Conservation (phyloP, 2,797 vertebrate genomes). For the Xiphophorus birchmanni region DNA sequence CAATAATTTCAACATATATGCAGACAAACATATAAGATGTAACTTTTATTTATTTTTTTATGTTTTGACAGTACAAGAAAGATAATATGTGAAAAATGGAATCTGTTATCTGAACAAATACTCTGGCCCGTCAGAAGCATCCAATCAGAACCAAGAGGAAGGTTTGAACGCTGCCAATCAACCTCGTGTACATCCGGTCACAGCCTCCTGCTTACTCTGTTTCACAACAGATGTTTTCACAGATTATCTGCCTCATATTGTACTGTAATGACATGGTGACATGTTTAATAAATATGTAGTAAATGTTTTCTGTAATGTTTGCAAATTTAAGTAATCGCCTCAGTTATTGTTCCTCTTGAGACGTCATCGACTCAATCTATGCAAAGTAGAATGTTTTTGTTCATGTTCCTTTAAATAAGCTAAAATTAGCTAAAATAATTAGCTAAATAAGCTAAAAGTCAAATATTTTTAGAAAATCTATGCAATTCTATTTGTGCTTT, state of each 20-base stretch:
- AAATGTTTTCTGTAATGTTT: background rate
- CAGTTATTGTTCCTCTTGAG: background rate
- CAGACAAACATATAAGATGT: too few species aligned
- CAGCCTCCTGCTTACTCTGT: too few species aligned
- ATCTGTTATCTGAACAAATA: too few species aligned
- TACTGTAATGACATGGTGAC: too few species aligned
- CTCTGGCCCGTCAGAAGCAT: too few species aligned
- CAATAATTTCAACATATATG: background rate
- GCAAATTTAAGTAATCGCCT: background rate
- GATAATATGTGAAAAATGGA: too few species aligned
- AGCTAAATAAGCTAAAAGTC: background rate
- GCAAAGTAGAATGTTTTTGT: background rate
- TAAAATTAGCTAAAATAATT: too few species aligned
- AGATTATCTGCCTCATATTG: too few species aligned
- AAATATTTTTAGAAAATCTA: background rate
- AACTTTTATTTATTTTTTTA: too few species aligned
- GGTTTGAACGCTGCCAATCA: too few species aligned
- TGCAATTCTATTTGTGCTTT: background rate
- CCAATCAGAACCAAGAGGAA: too few species aligned
- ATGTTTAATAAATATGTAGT: background rate
- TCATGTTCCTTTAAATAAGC: background rate
- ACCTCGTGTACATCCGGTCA: accelerated
- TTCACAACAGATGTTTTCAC: too few species aligned
- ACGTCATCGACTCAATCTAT: background rate
- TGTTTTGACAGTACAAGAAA: background rate